These are phyloP conservation scores for Penaeus monodon DNA, from an alignment of 2,888 invertebrate species.

Conservation along the genomic window DNA sequence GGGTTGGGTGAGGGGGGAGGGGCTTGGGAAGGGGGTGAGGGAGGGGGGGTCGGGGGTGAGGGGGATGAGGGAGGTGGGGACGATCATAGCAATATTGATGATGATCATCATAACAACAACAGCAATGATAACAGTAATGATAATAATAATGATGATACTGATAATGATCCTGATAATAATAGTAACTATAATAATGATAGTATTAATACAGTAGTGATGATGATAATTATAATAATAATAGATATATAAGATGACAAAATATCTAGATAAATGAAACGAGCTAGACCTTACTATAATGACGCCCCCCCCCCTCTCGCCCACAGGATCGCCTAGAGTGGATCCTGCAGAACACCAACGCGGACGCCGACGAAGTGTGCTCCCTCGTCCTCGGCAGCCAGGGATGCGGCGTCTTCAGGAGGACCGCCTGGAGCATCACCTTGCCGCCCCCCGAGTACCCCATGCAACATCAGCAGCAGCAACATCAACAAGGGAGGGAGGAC, in stretches of 20 bases:
- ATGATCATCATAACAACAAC: no score
- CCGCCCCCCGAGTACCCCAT: conserved; percentile 26
- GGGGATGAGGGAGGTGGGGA: no score
- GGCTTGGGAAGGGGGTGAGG: no score
- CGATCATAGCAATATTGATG: no score
- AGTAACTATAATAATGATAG: no score
- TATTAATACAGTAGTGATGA: no score
- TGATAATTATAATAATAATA: no score
- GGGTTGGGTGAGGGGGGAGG: neutral
- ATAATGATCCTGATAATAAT: no score
- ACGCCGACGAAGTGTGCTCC: conserved; percentile 44
- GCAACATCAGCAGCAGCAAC: neutral
- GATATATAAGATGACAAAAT: no score
- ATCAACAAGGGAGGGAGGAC: neutral
- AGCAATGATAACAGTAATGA: no score
- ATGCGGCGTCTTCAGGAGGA: conserved; percentile 52
- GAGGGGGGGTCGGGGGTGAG: no score
- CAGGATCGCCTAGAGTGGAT: conserved; percentile 59
- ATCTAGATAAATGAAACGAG: neutral
- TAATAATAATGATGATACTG: no score
- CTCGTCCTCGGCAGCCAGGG: conserved; percentile 34
- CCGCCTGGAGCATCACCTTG: conserved; percentile 51
- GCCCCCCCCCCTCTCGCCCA: neutral
- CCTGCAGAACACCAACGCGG: conserved; percentile 26
- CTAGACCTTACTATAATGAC: neutral